Conservation (phyloP, 2,797 vertebrate species). For the Xenopus petersii region DNA sequence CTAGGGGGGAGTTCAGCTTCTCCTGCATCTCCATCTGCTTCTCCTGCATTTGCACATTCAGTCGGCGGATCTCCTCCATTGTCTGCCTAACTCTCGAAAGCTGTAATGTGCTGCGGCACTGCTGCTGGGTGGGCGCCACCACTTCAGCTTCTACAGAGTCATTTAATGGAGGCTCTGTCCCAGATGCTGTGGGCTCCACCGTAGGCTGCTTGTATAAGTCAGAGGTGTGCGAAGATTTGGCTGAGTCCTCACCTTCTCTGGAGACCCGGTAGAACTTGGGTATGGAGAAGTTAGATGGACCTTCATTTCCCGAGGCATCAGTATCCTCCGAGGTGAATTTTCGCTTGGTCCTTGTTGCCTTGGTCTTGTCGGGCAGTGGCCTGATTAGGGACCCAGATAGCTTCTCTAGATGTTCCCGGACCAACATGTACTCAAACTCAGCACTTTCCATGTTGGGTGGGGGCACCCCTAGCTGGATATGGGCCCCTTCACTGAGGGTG, state of each 20-base stretch:
- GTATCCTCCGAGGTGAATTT: slow-evolving; percentile 74
- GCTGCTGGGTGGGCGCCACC: slow-evolving; percentile 35
- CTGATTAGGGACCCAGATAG: slow-evolving; percentile 64
- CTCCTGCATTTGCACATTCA: slow-evolving; percentile 74
- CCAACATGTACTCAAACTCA: slow-evolving; percentile 85
- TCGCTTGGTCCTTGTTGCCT: slow-evolving; percentile 74
- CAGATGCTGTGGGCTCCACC: slow-evolving; percentile 20
- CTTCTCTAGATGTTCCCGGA: slow-evolving; percentile 68
- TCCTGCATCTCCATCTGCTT: slow-evolving; percentile 67
- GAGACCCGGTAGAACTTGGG: slow-evolving; percentile 73
- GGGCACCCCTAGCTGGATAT: slow-evolving; percentile 84
- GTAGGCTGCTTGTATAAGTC: slow-evolving; percentile 48
- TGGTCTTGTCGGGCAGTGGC: slow-evolving; percentile 47
- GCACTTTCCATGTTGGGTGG: slow-evolving; percentile 70
- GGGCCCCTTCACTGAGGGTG: slow-evolving; percentile 74
- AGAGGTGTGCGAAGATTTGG: slow-evolving; percentile 34
- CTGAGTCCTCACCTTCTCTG: slow-evolving; percentile 53
- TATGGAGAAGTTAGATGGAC: slow-evolving; percentile 65
- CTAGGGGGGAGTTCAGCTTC: slow-evolving; percentile 62
- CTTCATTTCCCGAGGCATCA: slow-evolving; percentile 66
- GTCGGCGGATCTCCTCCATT: slow-evolving; percentile 72
- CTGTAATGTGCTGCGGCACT: slow-evolving; percentile 61
- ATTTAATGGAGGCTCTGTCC: not conserved
- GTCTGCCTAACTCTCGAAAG: slow-evolving; percentile 70
- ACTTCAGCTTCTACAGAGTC: not conserved